Percentiles rank a stretch among this genome's conserved stretches.
These are phyloP conservation scores for Heliconius aoede DNA, from an alignment of 2,888 invertebrate species.

Conservation along the genomic window DNA sequence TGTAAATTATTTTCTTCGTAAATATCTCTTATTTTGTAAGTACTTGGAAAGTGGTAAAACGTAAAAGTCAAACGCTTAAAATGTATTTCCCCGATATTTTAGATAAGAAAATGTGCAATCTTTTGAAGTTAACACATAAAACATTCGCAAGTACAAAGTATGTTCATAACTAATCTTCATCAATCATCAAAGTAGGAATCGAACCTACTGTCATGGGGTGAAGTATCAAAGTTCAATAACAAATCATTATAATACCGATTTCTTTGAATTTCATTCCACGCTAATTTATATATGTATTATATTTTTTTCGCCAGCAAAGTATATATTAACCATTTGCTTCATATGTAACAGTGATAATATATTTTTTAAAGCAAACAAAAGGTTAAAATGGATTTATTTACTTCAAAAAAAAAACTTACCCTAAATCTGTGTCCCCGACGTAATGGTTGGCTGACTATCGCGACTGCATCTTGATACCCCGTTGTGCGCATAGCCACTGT, in stretches of 20 bases:
- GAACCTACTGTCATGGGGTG: not conserved
- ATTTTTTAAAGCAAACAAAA: not conserved
- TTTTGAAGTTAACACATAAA: too few species aligned
- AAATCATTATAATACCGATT: not conserved
- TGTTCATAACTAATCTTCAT: too few species aligned
- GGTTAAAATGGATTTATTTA: not conserved
- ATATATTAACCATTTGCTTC: not conserved
- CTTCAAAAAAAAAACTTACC: constrained; percentile 70
- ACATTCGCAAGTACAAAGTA: too few species aligned
- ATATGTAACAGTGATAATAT: not conserved
- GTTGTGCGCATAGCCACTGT: constrained; percentile 88
- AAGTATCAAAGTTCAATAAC: not conserved
- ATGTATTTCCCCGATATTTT: too few species aligned
- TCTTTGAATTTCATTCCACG: not conserved
- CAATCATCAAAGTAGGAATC: not conserved
- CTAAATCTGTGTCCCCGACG: constrained; percentile 87
- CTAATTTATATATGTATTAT: not conserved
- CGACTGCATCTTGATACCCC: constrained; percentile 93
- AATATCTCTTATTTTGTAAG: not conserved
- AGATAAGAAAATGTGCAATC: too few species aligned
- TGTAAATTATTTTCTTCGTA: too few species aligned
- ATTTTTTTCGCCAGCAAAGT: not conserved
- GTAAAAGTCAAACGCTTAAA: too few species aligned
- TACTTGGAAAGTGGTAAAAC: too few species aligned
- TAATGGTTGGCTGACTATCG: constrained; percentile 87